Evolutionary conservation across 1,140 invertebrate genomes (phyloP).

Genomic region (Aphidius gifuensis): DNA sequence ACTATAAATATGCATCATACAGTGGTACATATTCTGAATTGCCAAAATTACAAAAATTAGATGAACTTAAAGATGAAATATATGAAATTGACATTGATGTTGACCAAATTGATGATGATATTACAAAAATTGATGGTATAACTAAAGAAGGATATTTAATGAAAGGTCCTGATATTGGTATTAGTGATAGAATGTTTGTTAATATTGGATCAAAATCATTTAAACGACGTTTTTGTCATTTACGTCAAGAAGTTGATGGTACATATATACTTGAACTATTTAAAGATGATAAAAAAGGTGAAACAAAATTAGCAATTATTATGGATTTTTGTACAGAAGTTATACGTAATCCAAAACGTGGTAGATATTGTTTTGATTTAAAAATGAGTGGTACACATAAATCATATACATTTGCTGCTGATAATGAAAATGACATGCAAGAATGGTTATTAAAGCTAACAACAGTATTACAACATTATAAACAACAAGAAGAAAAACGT

Average conservation of each 20-base stretch:
- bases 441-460: constrained; percentile 78
- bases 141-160: constrained; percentile 86
- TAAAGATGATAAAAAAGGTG: constrained; percentile 88
- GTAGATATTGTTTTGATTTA: constrained; percentile 84
- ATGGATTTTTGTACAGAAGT: constrained; percentile 91
- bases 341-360: constrained; percentile 79
- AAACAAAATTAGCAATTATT: constrained; percentile 87
- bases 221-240: constrained; percentile 83
- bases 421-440: constrained; percentile 79
- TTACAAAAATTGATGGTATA: constrained; percentile 66
- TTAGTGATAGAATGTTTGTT: constrained; percentile 78
- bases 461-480: constrained; percentile 73
- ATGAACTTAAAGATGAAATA: constrained; percentile 74
- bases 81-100: constrained; percentile 85
- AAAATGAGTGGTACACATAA: constrained; percentile 79
- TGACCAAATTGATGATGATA: constrained; percentile 73
- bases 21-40: constrained; percentile 80
- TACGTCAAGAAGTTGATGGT: constrained; percentile 84
- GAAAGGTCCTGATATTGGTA: constrained; percentile 81
- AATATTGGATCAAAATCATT: constrained; percentile 87
- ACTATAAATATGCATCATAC: constrained; percentile 85
- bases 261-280: constrained; percentile 88
- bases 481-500: constrained; percentile 69
- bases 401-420: constrained; percentile 81
- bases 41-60: constrained; percentile 67